Percentiles rank a stretch among this genome's conserved stretches.
Evolutionary conservation across 2,888 invertebrate genomes (phyloP).

Genomic region (Drosophila birchii): DNA sequence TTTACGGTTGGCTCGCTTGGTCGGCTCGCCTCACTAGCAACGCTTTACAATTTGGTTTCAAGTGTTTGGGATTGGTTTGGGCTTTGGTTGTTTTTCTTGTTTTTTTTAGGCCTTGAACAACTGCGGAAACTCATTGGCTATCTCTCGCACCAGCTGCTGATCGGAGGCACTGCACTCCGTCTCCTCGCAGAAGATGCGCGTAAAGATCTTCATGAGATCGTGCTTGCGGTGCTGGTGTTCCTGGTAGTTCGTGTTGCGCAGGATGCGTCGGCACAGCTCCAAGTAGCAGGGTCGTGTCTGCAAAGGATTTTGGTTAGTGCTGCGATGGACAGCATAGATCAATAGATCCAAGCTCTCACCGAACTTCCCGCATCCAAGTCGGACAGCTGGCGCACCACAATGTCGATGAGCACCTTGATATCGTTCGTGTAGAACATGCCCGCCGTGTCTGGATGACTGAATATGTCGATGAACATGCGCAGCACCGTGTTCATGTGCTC

Average conservation of each 20-base stretch:
- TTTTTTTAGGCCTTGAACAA: conserved; percentile 88
- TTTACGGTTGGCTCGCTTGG: conserved; percentile 56
- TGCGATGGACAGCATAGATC: neutral
- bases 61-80: conserved; percentile 4
- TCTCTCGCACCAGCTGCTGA: conserved; percentile 91
- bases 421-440: conserved; percentile 97
- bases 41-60: conserved; percentile 57
- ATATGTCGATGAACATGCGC: conserved; percentile 95
- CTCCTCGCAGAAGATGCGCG: conserved; percentile 94
- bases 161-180: conserved; percentile 90
- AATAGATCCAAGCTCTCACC: conserved; percentile 85
- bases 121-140: conserved; percentile 93
- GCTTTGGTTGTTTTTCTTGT: neutral
- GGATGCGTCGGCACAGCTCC: conserved; percentile 91
- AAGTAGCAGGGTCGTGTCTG: conserved; percentile 92
- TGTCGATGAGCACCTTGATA: conserved; percentile 96
- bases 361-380: conserved; percentile 95
- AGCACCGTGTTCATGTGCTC: conserved; percentile 93
- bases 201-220: conserved; percentile 93
- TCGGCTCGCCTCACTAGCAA: conserved; percentile 70
- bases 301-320: conserved; percentile 23
- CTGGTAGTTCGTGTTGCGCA: conserved; percentile 92
- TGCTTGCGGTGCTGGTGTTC: conserved; percentile 92
- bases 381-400: conserved; percentile 94
- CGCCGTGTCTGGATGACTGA: conserved; percentile 91